These are phyloP conservation scores for Macrosiphum euphorbiae DNA, from an alignment of 2,888 invertebrate genomes.

Conservation along the genomic window DNA sequence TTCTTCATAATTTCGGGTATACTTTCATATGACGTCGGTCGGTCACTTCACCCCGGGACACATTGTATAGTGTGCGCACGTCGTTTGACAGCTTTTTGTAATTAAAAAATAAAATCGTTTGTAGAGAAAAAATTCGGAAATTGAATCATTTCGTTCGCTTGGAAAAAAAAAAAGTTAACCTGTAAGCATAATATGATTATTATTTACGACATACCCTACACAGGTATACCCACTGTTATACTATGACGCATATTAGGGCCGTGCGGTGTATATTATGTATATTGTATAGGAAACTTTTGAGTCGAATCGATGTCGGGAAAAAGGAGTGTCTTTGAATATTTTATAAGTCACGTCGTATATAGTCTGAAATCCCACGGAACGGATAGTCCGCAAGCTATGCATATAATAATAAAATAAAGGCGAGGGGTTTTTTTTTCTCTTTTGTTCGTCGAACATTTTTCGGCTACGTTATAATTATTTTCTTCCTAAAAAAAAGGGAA, in stretches of 20 bases:
- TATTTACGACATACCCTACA: no score
- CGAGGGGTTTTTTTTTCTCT: neutral
- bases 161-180: neutral
- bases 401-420: neutral
- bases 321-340: conserved; percentile 48
- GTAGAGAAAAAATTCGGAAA: neutral
- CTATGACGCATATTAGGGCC: no score
- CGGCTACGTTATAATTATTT: neutral
- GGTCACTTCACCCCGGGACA: no score
- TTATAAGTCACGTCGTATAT: conserved; percentile 48
- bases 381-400: neutral
- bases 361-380: conserved; percentile 28
- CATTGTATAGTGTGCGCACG: neutral
- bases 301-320: conserved; percentile 32
- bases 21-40: no score
- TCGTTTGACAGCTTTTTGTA: neutral
- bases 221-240: no score
- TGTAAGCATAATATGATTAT: neutral
- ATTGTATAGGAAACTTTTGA: neutral
- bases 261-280: no score
- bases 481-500: neutral
- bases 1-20: no score
- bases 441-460: conserved; percentile 11
- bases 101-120: neutral
- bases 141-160: neutral